Percentiles rank a stretch among this genome's conserved stretches.
Conservation (phyloP, 2,797 vertebrate genomes). For the Aldrovandia affinis region DNA sequence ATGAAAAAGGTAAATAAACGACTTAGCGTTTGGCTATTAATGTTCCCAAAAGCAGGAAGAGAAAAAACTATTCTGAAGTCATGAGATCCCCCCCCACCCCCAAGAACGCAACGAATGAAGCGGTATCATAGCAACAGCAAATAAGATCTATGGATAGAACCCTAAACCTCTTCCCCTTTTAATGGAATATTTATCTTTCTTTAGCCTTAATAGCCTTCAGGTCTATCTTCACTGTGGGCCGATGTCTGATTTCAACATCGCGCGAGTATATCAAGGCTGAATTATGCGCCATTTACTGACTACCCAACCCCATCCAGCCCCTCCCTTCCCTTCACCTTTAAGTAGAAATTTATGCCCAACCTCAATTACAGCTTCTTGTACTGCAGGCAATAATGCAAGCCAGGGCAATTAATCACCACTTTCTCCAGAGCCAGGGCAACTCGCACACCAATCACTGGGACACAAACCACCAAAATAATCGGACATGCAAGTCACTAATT, state of each 20-base stretch:
- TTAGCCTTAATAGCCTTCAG: neutral
- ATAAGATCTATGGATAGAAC: neutral
- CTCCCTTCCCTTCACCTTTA: neutral
- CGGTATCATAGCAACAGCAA: neutral
- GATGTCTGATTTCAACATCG: neutral
- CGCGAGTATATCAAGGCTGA: neutral
- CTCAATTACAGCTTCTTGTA: neutral
- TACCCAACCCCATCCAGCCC: neutral
- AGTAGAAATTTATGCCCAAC: conserved; percentile 11
- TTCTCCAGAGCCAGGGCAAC: neutral
- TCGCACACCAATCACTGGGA: conserved; percentile 19
- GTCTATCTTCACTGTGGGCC: neutral
- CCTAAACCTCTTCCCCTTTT: neutral
- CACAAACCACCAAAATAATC: neutral
- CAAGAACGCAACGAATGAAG: neutral
- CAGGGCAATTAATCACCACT: neutral
- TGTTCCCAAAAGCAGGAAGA: neutral
- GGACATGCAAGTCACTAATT: neutral
- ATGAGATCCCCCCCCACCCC: neutral
- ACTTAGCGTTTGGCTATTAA: neutral
- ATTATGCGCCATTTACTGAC: conserved; percentile 2
- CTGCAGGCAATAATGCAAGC: conserved; percentile 8
- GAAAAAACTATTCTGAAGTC: neutral
- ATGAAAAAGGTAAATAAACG: neutral
- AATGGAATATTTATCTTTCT: conserved; percentile 21